Conservation (phyloP, 1,140 invertebrate species). For the Ips typographus region DNA sequence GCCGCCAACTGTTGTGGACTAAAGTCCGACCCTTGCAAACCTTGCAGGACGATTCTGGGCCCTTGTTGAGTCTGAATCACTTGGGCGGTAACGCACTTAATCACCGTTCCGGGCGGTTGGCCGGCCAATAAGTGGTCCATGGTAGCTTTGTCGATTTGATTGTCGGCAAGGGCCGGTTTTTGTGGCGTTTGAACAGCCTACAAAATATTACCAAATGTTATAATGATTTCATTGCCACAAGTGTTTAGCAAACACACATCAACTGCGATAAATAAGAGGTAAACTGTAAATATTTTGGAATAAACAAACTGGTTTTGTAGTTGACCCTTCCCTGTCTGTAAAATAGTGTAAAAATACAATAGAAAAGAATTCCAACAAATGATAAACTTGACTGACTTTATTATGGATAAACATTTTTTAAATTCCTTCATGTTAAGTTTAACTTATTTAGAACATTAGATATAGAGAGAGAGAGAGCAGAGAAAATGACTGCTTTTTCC, state of each 20-base stretch:
- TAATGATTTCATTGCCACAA: neutral
- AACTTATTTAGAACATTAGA: too few species aligned
- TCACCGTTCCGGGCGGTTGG: slow-evolving; percentile 80
- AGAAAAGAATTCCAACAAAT: too few species aligned
- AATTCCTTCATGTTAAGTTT: too few species aligned
- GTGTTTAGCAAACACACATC: neutral
- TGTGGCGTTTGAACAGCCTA: slow-evolving; percentile 30
- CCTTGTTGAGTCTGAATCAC: slow-evolving; percentile 81
- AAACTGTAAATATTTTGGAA: too few species aligned
- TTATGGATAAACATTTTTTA: too few species aligned
- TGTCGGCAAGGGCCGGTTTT: slow-evolving; percentile 42
- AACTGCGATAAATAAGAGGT: too few species aligned
- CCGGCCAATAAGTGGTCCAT: slow-evolving; percentile 60
- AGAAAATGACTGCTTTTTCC: too few species aligned
- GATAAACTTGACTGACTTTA: too few species aligned
- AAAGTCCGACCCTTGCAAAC: slow-evolving; percentile 77
- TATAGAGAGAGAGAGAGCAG: too few species aligned
- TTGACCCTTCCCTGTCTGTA: too few species aligned
- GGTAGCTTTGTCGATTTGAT: slow-evolving; percentile 16
- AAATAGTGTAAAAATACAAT: too few species aligned
- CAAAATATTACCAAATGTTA: neutral
- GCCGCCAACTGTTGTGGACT: slow-evolving; percentile 75
- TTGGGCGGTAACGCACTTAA: slow-evolving; percentile 81
- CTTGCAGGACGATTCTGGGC: slow-evolving; percentile 80
- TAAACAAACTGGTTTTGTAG: too few species aligned